Conservation (phyloP, 2,888 invertebrate genomes). For the Leptura quadrifasciata region DNA sequence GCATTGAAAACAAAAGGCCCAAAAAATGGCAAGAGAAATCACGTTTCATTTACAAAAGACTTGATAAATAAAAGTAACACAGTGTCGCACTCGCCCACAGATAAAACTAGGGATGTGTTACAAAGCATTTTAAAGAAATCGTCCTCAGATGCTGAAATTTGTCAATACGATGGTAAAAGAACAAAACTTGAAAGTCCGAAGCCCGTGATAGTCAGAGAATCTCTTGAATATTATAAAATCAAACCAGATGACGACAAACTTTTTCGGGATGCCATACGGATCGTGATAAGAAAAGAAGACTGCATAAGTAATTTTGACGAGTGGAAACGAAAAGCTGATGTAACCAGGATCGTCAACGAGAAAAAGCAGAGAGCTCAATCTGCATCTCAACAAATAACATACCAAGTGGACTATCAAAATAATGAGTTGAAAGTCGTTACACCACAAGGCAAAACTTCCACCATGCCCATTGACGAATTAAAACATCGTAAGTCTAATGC, state of each 20-base stretch:
- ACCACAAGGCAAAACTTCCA: neutral
- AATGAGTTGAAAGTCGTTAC: constrained; percentile 34
- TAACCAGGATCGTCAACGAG: constrained; percentile 24
- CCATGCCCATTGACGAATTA: constrained; percentile 11
- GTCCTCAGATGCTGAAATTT: neutral
- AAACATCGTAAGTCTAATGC: constrained; percentile 28
- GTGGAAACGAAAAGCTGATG: too few relatives aligned
- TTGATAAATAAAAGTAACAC: constrained; percentile 6
- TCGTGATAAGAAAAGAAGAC: too few relatives aligned
- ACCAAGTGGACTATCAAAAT: constrained; percentile 50
- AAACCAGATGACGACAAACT: constrained; percentile 41
- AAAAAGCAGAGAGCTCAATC: constrained; percentile 10
- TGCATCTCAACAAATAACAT: constrained; percentile 2
- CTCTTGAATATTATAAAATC: constrained; percentile 32
- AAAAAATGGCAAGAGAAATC: constrained; percentile 32
- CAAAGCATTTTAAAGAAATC: constrained; percentile 44
- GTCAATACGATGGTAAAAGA: neutral
- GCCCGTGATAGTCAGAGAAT: constrained; percentile 35
- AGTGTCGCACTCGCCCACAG: neutral
- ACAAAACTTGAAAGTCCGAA: constrained; percentile 29
- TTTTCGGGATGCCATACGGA: too few relatives aligned
- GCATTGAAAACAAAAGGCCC: neutral
- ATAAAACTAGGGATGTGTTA: constrained; percentile 8
- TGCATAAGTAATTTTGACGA: too few relatives aligned
- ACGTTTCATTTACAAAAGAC: constrained; percentile 42